Evolutionary conservation across 2,888 invertebrate species (phyloP), one percentile per base, ranked within the genome.

Genomic region (Timema cristinae): DNA sequence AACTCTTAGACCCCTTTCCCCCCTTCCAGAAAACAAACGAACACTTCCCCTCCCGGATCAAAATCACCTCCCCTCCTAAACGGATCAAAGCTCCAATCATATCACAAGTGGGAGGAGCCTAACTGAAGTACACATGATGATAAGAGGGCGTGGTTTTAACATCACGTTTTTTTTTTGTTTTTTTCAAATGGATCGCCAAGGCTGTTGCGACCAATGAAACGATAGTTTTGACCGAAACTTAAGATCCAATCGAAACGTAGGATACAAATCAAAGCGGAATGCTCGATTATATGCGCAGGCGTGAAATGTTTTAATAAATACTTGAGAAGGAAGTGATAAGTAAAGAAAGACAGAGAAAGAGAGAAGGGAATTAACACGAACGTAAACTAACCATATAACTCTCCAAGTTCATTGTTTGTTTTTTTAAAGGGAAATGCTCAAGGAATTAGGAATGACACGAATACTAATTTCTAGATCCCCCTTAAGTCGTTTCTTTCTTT

Each of bases 91-190:
- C 73, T 71, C 75, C 75, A 74, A 75, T 75, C 73, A 68, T 73
- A 74, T 74, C 73, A 69, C 72, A 59, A 68, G 70, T 70, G 67
- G 74, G 74, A 59, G 74, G 73, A 69, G 74, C 71, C 67, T 68
- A 68, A 13, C 49, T 52, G 52, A 69, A 11, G 70, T 11, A 63
- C 63, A 66, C 63, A 61, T 2, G 50, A n/a, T 50, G 16, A 16
- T 70, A 66, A 66, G 52, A 69, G 70, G 71, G 69, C 63, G 63
- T 51, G 63, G 70, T 54, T 52, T 66, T 10, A 52, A 48, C 49
- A 72, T 71, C 68, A 71, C 71, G 32, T 50, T 15, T 47, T 8
- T 16, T 50, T 63, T 70, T 54, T 59, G 69, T 73, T 66, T 71
- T 69, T 73, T 70, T 32, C 47, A 49, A 16, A 13, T 49, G 10